A percentile compares a stretch with the other conserved stretches of the same genome.
Conservation (phyloP, 1,140 invertebrate species). For the Ceratosolen fusciceps region DNA sequence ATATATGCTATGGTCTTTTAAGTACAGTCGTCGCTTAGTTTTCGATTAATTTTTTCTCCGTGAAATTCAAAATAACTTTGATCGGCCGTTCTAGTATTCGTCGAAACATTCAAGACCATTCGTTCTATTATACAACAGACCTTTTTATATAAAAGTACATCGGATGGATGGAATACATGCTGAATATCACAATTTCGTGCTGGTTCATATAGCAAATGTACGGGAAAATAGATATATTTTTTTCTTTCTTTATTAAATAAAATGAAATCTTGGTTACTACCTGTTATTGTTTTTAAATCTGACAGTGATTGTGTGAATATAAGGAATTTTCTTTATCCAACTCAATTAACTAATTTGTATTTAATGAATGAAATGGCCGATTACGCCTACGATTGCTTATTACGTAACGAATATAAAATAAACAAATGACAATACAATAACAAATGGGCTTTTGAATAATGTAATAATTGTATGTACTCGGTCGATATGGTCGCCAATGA, state of each 20-base stretch:
- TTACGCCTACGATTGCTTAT: too few relatives aligned
- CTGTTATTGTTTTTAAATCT: too few relatives aligned
- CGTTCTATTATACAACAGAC: constrained; percentile 21
- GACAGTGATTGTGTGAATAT: too few relatives aligned
- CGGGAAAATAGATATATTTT: constrained; percentile 1
- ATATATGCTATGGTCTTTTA: constrained; percentile 24
- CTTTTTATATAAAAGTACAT: constrained; percentile 64
- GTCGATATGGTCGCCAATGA: not conserved
- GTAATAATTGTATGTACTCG: constrained; percentile 5
- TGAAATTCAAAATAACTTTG: not conserved
- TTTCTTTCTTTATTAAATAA: constrained; percentile 2
- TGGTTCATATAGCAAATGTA: constrained; percentile 6
- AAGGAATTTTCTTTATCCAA: too few relatives aligned
- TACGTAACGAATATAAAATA: too few relatives aligned
- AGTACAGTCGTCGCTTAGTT: constrained; percentile 23
- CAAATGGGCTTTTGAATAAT: too few relatives aligned
- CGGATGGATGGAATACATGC: constrained; percentile 66
- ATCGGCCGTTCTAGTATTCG: not conserved
- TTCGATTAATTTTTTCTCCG: not conserved
- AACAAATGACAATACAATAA: too few relatives aligned
- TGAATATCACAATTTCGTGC: constrained; percentile 17
- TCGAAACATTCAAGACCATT: constrained; percentile 14
- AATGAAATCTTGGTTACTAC: too few relatives aligned
- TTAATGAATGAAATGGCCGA: too few relatives aligned
- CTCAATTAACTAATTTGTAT: too few relatives aligned